Base-by-base conservation (phyloP, 2,888 invertebrate genomes). In the Sinelater perroti region DNA sequence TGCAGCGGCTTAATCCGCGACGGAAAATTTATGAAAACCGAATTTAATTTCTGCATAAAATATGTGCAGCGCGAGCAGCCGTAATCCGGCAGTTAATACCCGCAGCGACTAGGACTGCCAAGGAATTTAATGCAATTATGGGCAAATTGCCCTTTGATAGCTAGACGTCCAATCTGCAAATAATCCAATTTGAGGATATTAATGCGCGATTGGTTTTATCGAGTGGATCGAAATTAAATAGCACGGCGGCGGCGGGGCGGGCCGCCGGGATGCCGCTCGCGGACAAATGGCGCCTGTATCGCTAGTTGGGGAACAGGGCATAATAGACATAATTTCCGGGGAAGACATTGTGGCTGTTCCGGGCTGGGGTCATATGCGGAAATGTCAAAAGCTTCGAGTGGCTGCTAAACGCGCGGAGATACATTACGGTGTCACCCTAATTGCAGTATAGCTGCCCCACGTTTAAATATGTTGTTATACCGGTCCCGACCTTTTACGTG, bases 111-210 rank as follows among this genome's bases (percentile, higher is more conserved):
- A n/a, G 36, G 45, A 54, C n/a, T 55, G 46, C 53, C 47, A 50
- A 56, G 56, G 54, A 60, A 60, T 60, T 56, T 62, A 62, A 62
- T 56, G 38, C 52, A 56, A 60, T 62, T 62, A 60, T 56, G 54
- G 56, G 56, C 44, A 51, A 56, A 62, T 60, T 62, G 56, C 54
- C 54, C 46, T 52, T 33, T 44, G 46, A 46, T 56, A 42, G 40
- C 56, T 52, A 36, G 58, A 53, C 38, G 28, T 45, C 56, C 61
- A 61, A 61, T 61, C 61, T 61, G 46, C 33, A 52, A 52, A 52
- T 61, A 61, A 59, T 58, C 38, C 38, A 44, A 55, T 61, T 59
- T 52, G 40, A 26, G 58, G 28, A 49, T 52, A 61, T 61, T 61
- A 58, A 52, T 56, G 53, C 42, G 24, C 44, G 58, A 61, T 61